Base-by-base conservation (phyloP, 1,140 invertebrate species). In the Pantala flavescens region DNA sequence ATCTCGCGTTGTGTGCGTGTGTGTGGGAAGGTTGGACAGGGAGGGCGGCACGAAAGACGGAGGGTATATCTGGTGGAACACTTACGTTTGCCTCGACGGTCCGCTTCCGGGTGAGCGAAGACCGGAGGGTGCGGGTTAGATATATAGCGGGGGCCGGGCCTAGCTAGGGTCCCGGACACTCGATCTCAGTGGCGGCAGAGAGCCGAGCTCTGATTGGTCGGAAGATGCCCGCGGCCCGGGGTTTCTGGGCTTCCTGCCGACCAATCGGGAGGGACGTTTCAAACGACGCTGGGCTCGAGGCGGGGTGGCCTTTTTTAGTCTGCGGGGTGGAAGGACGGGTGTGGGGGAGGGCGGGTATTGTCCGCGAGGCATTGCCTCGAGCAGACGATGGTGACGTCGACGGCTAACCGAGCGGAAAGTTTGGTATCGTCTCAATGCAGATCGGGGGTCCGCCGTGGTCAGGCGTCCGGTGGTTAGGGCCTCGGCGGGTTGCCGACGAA, bases 71-170 rank as follows among this genome's bases (percentile, higher is more conserved):
- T 63, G 49, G n/a, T 19, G 28, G 49, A 19, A 63, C 49, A 63
- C 49, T 63, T 63, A 63, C 49, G 49, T 63, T 63, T 63, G 49
- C 49, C 49, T 63, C 49, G 49, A 63, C 49, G 49, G 49, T 63
- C 49, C 49, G 49, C 49, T 63, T 63, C 49, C 49, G 49, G 49
- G 49, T 63, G 49, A 63, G 49, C 49, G 49, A 63, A 12, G 49
- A 63, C 49, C 49, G 5, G 16, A 63, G 49, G 49, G n/a, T 63
- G 14, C 49, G 12, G 49, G 49, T 63, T 16, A 21, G 49, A 63
- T 63, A 63, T 63, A 63, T 63, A 63, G 49, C 16, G 49, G 49
- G n/a, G 49, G 49, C 16, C 49, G 16, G 49, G n/a, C 16, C 5
- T 12, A 3, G 49, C 16, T 21, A 16, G 49, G n/a, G 49, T 16